A percentile compares a stretch with the other conserved stretches of the same genome.
Conservation (phyloP, 92 coral and sea anemone genomes). For the Phenganax subtilis region DNA sequence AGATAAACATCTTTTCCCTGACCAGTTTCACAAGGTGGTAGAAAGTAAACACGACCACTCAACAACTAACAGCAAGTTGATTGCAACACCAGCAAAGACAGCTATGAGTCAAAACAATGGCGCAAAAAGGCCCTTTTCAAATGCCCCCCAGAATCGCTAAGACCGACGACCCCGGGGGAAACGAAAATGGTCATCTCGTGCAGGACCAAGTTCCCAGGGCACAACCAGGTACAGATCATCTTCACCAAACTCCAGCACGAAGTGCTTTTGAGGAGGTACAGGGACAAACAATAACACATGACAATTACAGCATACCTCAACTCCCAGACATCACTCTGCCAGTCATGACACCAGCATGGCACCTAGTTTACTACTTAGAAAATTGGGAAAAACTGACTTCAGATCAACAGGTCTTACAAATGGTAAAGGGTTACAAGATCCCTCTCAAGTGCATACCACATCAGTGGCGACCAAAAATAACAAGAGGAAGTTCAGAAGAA, state of each 20-base stretch:
- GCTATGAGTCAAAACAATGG: background rate
- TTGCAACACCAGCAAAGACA: conserved; percentile 26
- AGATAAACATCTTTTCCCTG: conserved; percentile 29
- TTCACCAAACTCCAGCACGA: conserved; percentile 27
- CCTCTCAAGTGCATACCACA: conserved; percentile 44
- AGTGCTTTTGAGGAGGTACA: conserved; percentile 27
- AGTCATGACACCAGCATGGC: conserved; percentile 41
- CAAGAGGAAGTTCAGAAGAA: conserved; percentile 30
- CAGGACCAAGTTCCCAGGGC: conserved; percentile 41
- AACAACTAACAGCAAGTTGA: conserved; percentile 15
- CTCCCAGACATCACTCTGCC: conserved; percentile 20
- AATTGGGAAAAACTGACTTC: conserved; percentile 49
- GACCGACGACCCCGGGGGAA: background rate
- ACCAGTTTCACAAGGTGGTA: conserved; percentile 18
- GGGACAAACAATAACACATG: conserved; percentile 18
- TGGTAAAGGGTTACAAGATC: conserved; percentile 53
- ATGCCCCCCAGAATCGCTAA: background rate
- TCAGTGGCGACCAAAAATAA: conserved; percentile 48
- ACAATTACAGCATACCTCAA: conserved; percentile 38
- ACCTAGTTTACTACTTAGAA: conserved; percentile 44
- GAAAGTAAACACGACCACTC: conserved; percentile 27
- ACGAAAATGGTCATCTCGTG: conserved; percentile 32
- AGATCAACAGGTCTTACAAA: conserved; percentile 48
- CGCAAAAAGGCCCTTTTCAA: conserved; percentile 12
- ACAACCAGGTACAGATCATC: conserved; percentile 24